These are phyloP conservation scores for Cyanoramphus novaezelandiae DNA, from an alignment of 2,113 vertebrate genomes.

Conservation along the genomic window DNA sequence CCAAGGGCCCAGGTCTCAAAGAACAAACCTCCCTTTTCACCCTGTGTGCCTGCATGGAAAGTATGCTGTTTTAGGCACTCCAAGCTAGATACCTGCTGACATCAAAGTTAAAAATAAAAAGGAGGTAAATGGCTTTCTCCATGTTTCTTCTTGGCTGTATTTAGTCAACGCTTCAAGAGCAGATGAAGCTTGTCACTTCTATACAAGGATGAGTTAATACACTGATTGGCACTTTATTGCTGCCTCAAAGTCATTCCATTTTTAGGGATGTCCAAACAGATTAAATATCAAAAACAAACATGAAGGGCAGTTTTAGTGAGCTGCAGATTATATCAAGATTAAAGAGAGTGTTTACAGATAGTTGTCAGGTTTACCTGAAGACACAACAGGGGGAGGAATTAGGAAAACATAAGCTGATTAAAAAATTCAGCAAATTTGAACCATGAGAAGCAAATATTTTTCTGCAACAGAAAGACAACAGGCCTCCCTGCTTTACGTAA, in stretches of 20 bases:
- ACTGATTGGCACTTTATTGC: constrained; percentile 32
- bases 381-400: neutral
- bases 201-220: constrained; percentile 57
- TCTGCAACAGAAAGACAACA: neutral
- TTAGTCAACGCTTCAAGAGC: constrained; percentile 19
- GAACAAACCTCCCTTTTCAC: neutral
- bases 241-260: constrained; percentile 20
- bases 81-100: neutral
- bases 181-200: constrained; percentile 35
- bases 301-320: constrained; percentile 17
- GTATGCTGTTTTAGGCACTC: neutral
- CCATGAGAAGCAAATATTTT: neutral
- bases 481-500: neutral
- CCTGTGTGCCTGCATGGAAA: rapidly evolving
- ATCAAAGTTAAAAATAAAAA: neutral
- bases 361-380: neutral
- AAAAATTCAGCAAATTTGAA: neutral
- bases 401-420: neutral
- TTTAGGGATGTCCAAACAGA: constrained; percentile 58
- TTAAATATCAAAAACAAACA: constrained; percentile 63
- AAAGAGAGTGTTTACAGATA: constrained; percentile 4
- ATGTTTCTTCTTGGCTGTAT: neutral
- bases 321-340: constrained; percentile 33
- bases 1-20: neutral
- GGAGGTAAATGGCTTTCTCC: constrained; percentile 29